Percentiles rank a stretch among this genome's conserved stretches.
Conservation (phyloP, 2,888 invertebrate species). For the Sturmia bella region DNA sequence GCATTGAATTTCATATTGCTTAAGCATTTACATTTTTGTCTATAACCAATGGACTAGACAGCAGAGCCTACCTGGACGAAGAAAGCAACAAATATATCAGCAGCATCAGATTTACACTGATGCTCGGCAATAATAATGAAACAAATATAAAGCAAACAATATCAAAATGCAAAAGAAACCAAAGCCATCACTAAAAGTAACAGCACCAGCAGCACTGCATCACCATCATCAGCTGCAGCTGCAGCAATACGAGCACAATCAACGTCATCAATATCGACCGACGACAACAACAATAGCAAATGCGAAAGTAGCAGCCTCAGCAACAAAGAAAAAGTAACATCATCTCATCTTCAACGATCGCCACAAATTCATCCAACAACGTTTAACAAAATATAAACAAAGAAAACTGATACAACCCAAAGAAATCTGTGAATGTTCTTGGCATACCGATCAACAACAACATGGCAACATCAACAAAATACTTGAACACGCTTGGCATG, state of each 20-base stretch:
- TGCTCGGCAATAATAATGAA: conserved; percentile 15
- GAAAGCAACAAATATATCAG: conserved; percentile 22
- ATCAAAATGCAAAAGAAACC: conserved; percentile 31
- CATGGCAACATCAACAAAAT: conserved; percentile 66
- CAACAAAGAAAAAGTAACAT: conserved; percentile 43
- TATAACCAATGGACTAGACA: conserved; percentile 48
- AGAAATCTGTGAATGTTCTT: conserved; percentile 66
- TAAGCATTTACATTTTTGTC: conserved; percentile 41
- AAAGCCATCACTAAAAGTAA: conserved; percentile 27
- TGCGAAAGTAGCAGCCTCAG: conserved; percentile 10
- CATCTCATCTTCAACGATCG: conserved; percentile 65
- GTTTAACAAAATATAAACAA: background rate
- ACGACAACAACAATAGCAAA: conserved; percentile 6
- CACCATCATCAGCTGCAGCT: conserved; percentile 10
- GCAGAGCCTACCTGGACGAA: conserved; percentile 19
- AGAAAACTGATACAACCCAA: background rate
- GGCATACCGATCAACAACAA: conserved; percentile 66
- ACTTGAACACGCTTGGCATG: conserved; percentile 59
- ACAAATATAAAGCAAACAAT: conserved; percentile 35
- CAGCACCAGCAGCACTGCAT: conserved; percentile 3
- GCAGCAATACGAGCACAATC: background rate
- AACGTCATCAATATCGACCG: conserved; percentile 7
- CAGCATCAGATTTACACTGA: conserved; percentile 15
- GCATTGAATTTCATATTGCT: conserved; percentile 64
- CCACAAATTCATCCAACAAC: conserved; percentile 50